These are phyloP conservation scores for Smutsia temminckii DNA, from an alignment of 2,797 vertebrate genomes.

Conservation along the genomic window DNA sequence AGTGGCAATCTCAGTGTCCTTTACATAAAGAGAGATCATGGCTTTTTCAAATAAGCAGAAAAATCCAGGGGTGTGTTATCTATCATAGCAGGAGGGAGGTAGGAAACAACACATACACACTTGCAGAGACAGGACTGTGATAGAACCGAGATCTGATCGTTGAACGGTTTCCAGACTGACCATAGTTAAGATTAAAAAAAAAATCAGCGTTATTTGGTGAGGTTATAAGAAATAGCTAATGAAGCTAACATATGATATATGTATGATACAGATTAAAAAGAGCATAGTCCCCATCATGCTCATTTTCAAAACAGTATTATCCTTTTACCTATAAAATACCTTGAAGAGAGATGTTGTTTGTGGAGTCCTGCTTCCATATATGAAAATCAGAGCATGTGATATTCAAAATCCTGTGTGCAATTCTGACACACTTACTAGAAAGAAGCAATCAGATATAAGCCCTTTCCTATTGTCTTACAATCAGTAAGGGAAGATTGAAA, in stretches of 20 bases:
- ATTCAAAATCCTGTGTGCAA: not conserved
- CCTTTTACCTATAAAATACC: not conserved
- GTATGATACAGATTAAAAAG: not conserved
- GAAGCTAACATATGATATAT: not conserved
- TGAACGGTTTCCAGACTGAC: not conserved
- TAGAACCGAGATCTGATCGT: not conserved
- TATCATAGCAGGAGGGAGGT: rapidly evolving
- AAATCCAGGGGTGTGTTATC: not conserved
- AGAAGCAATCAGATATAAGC: not conserved
- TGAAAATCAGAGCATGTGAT: not conserved
- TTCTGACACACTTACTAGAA: not conserved
- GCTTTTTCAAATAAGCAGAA: not conserved
- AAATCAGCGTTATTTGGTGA: not conserved
- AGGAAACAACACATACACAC: not conserved
- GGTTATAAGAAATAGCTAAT: not conserved
- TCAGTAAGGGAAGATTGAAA: not conserved
- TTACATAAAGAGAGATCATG: not conserved
- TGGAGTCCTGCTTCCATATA: not conserved
- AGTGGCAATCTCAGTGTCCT: not conserved
- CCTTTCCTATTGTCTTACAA: not conserved
- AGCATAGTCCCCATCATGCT: not conserved
- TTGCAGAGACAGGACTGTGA: not conserved
- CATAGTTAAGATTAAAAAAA: not conserved
- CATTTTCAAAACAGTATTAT: slow-evolving; percentile 12
- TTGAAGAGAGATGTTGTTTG: not conserved